Evolutionary conservation across 2,797 vertebrate genomes (phyloP), one percentile per base, ranked within the genome.

Genomic region (Melanotaenia parkinsoni): DNA sequence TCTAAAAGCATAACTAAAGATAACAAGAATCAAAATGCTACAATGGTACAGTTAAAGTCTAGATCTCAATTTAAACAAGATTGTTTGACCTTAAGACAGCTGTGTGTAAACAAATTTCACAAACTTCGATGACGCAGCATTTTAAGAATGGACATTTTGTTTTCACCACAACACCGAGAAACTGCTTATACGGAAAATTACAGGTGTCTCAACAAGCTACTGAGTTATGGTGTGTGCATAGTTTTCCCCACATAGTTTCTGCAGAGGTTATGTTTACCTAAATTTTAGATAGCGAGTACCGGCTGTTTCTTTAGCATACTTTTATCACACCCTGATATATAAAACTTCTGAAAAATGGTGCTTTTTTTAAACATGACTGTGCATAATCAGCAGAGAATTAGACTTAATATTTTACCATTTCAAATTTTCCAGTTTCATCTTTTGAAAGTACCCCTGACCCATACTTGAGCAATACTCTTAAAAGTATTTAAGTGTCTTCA

Each of bases 401-500:
- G 24, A 47, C 45, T n/a, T 18, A 3, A 9, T 38, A 65, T 20
- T 43, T 7, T 5, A 35, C 24, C 20, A 37, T 54, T 56, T 67
- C 4, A 10, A 50, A 30, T 43, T 28, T 28, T 30, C 14, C 13
- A 40, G 38, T 12, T 2, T 8, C 70, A 33, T 33, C 7, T 33
- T 33, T 33, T 33, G 32, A 33, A 33, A 33, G 32, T 33, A 33
- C 32, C 32, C 32, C 32, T 33, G 32, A 33, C 32, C 32, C 32
- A 33, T 9, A 33, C 32, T 8, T 33, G 32, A 7, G 32, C 32
- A 33, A 33, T 33, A 33, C 32, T 33, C 32, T 33, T 58, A 22
- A 65, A 72, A 80, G 77, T 60, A 12, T 50, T n/a, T 43, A 50
- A 9, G 16, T 12, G 59, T 60, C 58, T 74, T n/a, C 14, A 13